Base-by-base conservation (phyloP, 2,888 invertebrate species). In the Malthinus flaveolus region DNA sequence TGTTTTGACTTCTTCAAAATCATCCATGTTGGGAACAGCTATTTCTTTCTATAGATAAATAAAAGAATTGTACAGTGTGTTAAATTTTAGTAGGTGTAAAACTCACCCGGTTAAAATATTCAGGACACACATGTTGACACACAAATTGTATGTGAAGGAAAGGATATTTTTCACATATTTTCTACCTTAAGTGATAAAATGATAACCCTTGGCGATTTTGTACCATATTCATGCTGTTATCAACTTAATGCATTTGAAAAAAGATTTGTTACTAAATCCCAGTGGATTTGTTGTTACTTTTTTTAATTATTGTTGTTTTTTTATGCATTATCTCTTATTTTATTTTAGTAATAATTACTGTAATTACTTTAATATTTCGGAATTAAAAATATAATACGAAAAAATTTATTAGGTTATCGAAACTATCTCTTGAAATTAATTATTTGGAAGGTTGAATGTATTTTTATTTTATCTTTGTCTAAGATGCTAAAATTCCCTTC, bases 121-220 rank as follows among this genome's bases (percentile, higher is more conserved):
- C 33, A 53, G 49, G 39, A 49, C 57, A 32, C 47, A 42, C 52
- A 58, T 49, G 52, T 52, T 33, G 39, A n/a, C 31, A 15, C 35
- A 52, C 44, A 48, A 53, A 37, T 34, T 45, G 37, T 48, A 23
- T 49, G 45, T 53, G 42, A 48, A 58, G 58, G 49, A 10, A 36
- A 47, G 31, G 45, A 13, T 53, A 48, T 53, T 32, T 12, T 50
- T 23, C 32, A 45, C 37, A 37, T 11, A 35, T 34, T 51, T 51
- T 15, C 15, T 15, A 34, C 42, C 46, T 48, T 52, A 48, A 48
- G 34, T 53, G 58, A 58, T 58, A 23, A 58, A 58, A 10, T 33
- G 58, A 58, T 58, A 58, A 58, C 58, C 58, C 15, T 49, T 49
- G 42, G 47, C 13, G 49, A n/a, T n/a, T n/a, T 32, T 23, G 23